phyloP scores from a whole-genome alignment of 2,797 vertebrate species.

The Rhinogobio ventralis region DNA sequence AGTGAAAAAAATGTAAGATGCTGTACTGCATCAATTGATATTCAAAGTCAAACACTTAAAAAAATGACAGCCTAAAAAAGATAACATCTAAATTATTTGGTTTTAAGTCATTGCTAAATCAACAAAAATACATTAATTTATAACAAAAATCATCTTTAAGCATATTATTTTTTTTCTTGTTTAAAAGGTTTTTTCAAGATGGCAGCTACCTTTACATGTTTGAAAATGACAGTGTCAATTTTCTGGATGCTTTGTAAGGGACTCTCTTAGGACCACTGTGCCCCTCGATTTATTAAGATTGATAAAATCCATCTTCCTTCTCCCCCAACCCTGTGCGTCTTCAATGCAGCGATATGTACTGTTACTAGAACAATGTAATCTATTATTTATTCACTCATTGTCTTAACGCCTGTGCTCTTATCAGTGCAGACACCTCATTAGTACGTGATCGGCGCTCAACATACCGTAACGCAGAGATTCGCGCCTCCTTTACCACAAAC shows the following conservation, averaged over 20 bases:
- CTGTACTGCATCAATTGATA: constrained; percentile 55
- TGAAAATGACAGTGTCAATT: constrained; percentile 51
- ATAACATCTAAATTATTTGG: neutral
- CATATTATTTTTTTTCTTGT: neutral
- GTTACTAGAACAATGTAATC: constrained; percentile 60
- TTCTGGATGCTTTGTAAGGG: constrained; percentile 62
- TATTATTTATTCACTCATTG: constrained; percentile 79
- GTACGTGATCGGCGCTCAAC: constrained; percentile 51
- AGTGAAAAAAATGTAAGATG: constrained; percentile 31
- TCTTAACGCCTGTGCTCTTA: constrained; percentile 76
- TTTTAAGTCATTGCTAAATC: neutral
- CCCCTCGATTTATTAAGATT: constrained; percentile 81
- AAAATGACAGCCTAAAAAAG: constrained; percentile 4
- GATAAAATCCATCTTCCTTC: constrained; percentile 72
- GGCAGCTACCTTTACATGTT: constrained; percentile 46
- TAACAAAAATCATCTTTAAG: too few species aligned
- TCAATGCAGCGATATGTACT: constrained; percentile 71
- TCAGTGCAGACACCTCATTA: constrained; percentile 72
- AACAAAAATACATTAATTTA: neutral
- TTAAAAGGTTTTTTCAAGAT: neutral
- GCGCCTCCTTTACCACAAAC: constrained; percentile 65
- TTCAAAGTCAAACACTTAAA: constrained; percentile 54
- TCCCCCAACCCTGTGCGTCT: constrained; percentile 71
- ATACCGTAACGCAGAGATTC: constrained; percentile 63
- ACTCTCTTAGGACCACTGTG: constrained; percentile 72